Evolutionary conservation across 1,140 invertebrate genomes (phyloP).

Genomic region (Lerema accius): DNA sequence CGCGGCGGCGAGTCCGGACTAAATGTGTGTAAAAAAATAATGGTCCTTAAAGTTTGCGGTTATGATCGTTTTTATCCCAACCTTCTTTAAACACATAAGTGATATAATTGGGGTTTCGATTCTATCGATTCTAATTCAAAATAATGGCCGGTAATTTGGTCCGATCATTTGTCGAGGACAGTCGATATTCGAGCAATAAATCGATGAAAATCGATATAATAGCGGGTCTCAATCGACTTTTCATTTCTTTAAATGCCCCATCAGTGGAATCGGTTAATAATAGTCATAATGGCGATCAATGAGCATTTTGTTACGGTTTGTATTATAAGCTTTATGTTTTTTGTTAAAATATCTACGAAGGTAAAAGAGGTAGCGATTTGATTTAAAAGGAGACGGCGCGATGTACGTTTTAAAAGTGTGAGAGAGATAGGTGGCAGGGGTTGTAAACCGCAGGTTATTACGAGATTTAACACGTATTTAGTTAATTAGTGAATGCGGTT

Average conservation of each 20-base stretch:
- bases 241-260: conserved; percentile 81
- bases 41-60: conserved; percentile 59
- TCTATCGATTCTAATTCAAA: conserved; percentile 81
- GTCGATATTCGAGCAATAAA: conserved; percentile 80
- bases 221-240: conserved; percentile 72
- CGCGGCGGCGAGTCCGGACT: too few relatives aligned
- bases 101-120: conserved; percentile 79
- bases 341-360: conserved; percentile 27
- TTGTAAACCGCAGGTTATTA: conserved; percentile 77
- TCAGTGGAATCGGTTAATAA: conserved; percentile 76
- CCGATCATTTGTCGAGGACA: conserved; percentile 77
- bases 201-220: conserved; percentile 79
- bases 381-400: conserved; percentile 47
- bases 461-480: conserved; percentile 78
- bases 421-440: conserved; percentile 61
- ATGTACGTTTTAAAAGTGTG: conserved; percentile 36
- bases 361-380: conserved; percentile 27
- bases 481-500: conserved; percentile 80
- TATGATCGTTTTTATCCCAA: conserved; percentile 72
- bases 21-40: conserved; percentile 38
- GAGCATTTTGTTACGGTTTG: conserved; percentile 56
- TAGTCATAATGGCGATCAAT: conserved; percentile 74
- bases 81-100: conserved; percentile 82
- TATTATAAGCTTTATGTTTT: conserved; percentile 36
- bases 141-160: conserved; percentile 79